Base-by-base conservation (phyloP, 2,888 invertebrate species). In the Dendrolimus pini region DNA sequence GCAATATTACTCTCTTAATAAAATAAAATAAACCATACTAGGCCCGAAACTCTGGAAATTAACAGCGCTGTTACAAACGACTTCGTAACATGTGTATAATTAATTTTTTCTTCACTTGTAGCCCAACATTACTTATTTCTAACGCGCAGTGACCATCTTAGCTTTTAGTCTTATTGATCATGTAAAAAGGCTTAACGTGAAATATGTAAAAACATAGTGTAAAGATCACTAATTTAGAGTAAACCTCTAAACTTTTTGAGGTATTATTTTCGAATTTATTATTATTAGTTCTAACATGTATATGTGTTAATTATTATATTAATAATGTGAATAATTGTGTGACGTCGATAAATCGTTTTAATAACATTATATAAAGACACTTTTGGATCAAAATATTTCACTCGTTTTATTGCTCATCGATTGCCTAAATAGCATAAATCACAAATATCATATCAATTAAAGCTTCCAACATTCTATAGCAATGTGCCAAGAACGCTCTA, bases 251-350 rank as follows among this genome's bases (percentile, higher is more conserved):
- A 56, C 41, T 59, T 70, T 65, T 72, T 72, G 76, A 75, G 75
- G 70, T 72, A 76, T 85, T 87, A 70, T 75, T 87, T 89, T 88
- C 85, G 86, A 89, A 88, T 88, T 87, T 87, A 88, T 71, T 70
- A 47, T 47, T 47, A 76, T 82, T 83, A 85, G 78, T 73, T 78
- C 71, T 82, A 80, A 80, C 72, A 67, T 85, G 81, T 81, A 82
- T 75, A 83, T 70, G 70, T 80, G 72, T 66, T 64, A 69, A 72
- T 71, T 72, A 73, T 65, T 66, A 63, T 67, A 67, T 65, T 68
- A 74, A 77, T 76, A 77, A 77, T 87, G 85, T 86, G 84, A 85
- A 89, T 88, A 88, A 83, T 71, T 83, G 89, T 87, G 89, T 87
- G 88, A 85, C 83, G 86, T 86, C 85, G 80, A 80, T 78, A 68